Evolutionary conservation across 1,140 invertebrate species (phyloP).

Genomic region (Rhopalosiphum padi): DNA sequence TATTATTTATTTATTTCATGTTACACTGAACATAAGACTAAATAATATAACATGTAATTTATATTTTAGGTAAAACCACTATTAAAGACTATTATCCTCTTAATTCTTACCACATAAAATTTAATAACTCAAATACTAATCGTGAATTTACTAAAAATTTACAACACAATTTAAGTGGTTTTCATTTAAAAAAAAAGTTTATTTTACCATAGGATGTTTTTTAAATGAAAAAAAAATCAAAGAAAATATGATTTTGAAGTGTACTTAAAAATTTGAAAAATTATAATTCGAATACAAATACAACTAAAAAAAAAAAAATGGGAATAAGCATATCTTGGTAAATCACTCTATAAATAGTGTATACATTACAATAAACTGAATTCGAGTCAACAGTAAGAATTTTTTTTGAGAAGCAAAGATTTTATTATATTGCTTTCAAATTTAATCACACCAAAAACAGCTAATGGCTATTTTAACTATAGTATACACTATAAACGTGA

Average conservation of each 20-base stretch:
- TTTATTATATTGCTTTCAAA: not conserved
- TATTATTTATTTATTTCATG: not conserved
- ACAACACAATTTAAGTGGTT: not conserved
- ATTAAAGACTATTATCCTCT: not conserved
- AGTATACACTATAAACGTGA: not conserved
- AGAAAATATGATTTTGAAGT: not conserved
- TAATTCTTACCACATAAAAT: not conserved
- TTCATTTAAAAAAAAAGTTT: not conserved
- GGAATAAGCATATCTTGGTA: no score
- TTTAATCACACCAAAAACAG: not conserved
- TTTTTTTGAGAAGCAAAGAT: not conserved
- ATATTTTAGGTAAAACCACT: not conserved
- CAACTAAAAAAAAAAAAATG: not conserved
- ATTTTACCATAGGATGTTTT: not conserved
- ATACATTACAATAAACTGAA: not conserved
- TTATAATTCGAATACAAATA: not conserved
- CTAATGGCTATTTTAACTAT: not conserved
- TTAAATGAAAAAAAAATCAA: not conserved
- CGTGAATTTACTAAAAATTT: not conserved
- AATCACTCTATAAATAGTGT: no score
- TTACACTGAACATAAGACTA: not conserved
- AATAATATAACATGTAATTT: not conserved
- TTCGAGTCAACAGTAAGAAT: not conserved
- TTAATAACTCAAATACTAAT: not conserved
- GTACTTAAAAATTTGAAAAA: not conserved